Base-by-base conservation (phyloP, 2,888 invertebrate genomes). In the Ctenicera cuprea region DNA sequence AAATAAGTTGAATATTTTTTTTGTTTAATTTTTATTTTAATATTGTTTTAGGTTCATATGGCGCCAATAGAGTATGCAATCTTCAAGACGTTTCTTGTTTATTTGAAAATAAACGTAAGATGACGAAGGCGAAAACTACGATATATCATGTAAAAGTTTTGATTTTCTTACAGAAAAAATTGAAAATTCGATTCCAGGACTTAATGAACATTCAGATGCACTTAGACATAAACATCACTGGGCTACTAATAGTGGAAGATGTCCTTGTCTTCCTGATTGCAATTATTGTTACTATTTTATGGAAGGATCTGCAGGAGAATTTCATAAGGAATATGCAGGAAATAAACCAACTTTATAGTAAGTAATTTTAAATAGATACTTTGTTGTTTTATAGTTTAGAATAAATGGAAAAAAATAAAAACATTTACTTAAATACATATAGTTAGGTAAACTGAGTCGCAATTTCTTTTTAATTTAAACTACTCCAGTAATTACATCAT, bases 181-280 rank as follows among this genome's bases (percentile, higher is more conserved):
- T 62, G 26, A 14, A 22, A 66, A 20, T 38, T 66, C 65, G 8
- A 14, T 66, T 3, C 54, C 54, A 30, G 38, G 38, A 22, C 20
- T 3, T 43, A 43, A 43, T 16, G n/a, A 16, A n/a, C 0, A 1
- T 41, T n/a, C n/a, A 14, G 2, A 5, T 1, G n/a, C 1, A 14
- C 1, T n/a, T 22, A 22, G 2, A 54, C 1, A 54, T 26, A 26
- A 3, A 9, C 7, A 14, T 11, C 2, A 41, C 0, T 61, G 38
- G 22, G 1, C 4, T 8, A n/a, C 12, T 1, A 14, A 54, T 70
- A 16, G 30, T n/a, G 14, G n/a, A 9, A 69, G 7, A 30, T 94
- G 94, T 77, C 81, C 91, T 67, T 94, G 94, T 77, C 81, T 91
- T 65, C 90, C 92, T 0, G 92, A 92, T 79, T 94, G 94, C 77